Evolutionary conservation across 2,113 vertebrate species (phyloP).

Genomic region (Trichomycterus rosablanca): DNA sequence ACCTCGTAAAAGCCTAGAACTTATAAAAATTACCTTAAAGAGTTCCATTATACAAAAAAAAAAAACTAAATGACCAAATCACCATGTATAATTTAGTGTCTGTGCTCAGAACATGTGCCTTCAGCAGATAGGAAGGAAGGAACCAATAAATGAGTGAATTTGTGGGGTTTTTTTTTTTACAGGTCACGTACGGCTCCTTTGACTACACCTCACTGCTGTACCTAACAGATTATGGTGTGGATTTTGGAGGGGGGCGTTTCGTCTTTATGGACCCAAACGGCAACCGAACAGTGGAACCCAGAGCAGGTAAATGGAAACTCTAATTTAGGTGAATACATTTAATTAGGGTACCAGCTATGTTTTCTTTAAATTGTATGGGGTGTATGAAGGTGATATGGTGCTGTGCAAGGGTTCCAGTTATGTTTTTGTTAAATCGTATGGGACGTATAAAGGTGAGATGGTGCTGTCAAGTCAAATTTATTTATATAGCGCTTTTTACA

Average conservation of each 20-base stretch:
- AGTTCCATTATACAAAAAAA: neutral
- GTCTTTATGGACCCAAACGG: constrained; percentile 82
- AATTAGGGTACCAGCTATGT: neutral
- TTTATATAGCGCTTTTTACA: too few relatives aligned
- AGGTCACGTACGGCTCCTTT: constrained; percentile 94
- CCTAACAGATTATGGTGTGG: constrained; percentile 82
- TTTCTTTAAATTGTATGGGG: neutral
- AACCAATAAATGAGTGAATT: too few relatives aligned
- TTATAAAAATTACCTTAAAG: neutral
- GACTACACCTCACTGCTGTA: constrained; percentile 94
- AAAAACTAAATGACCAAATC: neutral
- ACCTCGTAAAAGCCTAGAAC: neutral
- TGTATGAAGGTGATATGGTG: too few relatives aligned
- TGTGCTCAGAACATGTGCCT: neutral
- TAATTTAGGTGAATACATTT: neutral
- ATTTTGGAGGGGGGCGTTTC: constrained; percentile 87
- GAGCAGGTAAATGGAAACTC: constrained; percentile 68
- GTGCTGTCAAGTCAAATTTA: too few relatives aligned
- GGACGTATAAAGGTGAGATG: too few relatives aligned
- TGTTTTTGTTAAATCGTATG: too few relatives aligned
- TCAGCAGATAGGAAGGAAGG: neutral
- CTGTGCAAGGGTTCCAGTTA: too few relatives aligned
- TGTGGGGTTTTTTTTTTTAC: constrained; percentile 6
- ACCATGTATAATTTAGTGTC: neutral
- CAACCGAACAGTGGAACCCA: constrained; percentile 86